These are phyloP conservation scores for Notechis scutatus DNA, from an alignment of 2,113 vertebrate genomes.

Conservation along the genomic window DNA sequence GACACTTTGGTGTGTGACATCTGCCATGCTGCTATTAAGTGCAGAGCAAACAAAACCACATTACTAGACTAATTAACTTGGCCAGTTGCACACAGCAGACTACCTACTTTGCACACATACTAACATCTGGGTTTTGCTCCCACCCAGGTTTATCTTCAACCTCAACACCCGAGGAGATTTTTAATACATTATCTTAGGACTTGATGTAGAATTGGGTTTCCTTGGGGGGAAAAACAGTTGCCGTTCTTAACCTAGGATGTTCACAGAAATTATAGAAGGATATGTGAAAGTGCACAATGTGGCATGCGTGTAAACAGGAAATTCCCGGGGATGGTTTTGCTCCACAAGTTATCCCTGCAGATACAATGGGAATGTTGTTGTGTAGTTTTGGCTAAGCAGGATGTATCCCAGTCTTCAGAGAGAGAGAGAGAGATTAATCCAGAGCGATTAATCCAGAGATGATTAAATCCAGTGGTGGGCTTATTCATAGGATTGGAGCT, in stretches of 20 bases:
- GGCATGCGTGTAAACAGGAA: conserved; percentile 31
- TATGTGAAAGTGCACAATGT: conserved; percentile 38
- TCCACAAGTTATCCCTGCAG: conserved; percentile 8
- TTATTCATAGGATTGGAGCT: background rate
- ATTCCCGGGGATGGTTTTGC: conserved; percentile 31
- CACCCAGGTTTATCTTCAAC: conserved; percentile 34
- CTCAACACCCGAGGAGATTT: conserved; percentile 40
- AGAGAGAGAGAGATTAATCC: background rate
- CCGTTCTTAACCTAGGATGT: conserved; percentile 25
- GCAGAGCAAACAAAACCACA: conserved; percentile 45
- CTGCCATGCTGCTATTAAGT: conserved; percentile 45
- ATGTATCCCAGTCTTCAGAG: conserved; percentile 9
- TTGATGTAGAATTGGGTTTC: background rate
- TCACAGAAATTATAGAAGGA: conserved; percentile 42
- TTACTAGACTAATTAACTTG: conserved; percentile 54
- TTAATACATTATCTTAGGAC: conserved; percentile 44
- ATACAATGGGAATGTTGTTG: background rate
- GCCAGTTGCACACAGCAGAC: conserved; percentile 47
- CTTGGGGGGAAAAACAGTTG: conserved; percentile 29
- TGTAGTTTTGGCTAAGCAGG: background rate
- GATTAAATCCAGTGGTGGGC: background rate
- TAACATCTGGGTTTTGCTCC: conserved; percentile 61
- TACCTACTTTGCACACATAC: conserved; percentile 35
- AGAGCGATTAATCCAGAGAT: background rate
- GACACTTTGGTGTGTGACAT: conserved; percentile 53